Base-by-base conservation (phyloP, 1,140 invertebrate species). In the Caenorhabditis latens region DNA sequence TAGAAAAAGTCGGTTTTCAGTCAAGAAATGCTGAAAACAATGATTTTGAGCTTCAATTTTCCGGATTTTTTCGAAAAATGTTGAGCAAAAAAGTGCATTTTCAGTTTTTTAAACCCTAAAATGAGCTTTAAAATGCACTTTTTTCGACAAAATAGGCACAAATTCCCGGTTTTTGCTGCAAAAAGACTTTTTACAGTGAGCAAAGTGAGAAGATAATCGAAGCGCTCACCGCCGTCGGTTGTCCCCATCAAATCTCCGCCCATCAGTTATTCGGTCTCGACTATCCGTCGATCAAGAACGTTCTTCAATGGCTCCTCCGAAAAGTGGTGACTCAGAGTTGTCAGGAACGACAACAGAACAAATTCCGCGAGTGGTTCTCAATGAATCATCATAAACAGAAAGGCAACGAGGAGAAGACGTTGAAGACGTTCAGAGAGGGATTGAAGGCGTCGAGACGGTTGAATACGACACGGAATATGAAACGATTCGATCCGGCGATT, bases 171-270 rank as follows among this genome's bases (percentile, higher is more conserved):
- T n/a, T n/a, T n/a, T n/a, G n/a, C n/a, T n/a, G n/a, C n/a, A n/a
- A n/a, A n/a, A n/a, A n/a, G n/a, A 50, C 50, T 16, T 0, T 32
- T 32, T 32, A 1, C 32, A 79, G 71, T 1, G 71, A 79, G n/a
- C 71, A 79, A 79, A 43, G 32, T 24, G 71, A 79, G 42, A 79
- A 79, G 14, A 21, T 79, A 21, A 79, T 79, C 46, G 46, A 50
- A 50, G 71, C 71, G 8, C 71, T 79, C 2, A 24, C 3, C 0
- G 7, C 71, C 0, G n/a, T 79, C 13, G 19, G n/a, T 19, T 79
- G 71, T 13, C 71, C 71, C n/a, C 46, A 79, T 50, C n/a, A 79
- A 79, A 53, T 79, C 13, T 48, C 46, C 4, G 46, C 71, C n/a
- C 71, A 79, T 53, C 71, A 79, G 14, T 1, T 79, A 5, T 50